These are phyloP conservation scores for Coenonympha arcania DNA, from an alignment of 2,888 invertebrate genomes.

Conservation along the genomic window DNA sequence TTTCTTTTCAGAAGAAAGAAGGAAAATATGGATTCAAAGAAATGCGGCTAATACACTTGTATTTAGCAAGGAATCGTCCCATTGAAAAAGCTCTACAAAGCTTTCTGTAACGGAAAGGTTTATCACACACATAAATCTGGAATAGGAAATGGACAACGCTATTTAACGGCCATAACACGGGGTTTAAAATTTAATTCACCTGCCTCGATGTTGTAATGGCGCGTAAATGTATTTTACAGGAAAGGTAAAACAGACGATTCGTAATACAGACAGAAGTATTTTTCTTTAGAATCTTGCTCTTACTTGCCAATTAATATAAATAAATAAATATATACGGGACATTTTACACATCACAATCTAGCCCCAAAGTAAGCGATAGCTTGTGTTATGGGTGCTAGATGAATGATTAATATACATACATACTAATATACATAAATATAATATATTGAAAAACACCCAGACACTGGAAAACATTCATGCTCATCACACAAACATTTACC, in stretches of 20 bases:
- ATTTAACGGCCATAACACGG: constrained; percentile 10
- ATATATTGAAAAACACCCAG: no score
- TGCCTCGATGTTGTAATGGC: constrained; percentile 2
- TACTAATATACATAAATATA: no score
- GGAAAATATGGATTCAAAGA: neutral
- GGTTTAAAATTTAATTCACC: constrained; percentile 7
- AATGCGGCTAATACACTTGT: neutral
- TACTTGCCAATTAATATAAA: no score
- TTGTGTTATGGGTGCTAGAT: no score
- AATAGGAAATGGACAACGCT: constrained; percentile 24
- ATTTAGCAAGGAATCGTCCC: neutral
- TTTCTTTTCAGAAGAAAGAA: neutral
- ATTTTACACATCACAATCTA: no score
- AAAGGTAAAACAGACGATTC: neutral
- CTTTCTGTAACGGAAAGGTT: constrained; percentile 20
- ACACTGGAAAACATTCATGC: no score
- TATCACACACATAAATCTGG: constrained; percentile 25
- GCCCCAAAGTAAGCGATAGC: no score
- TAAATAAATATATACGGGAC: no score
- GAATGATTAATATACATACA: no score
- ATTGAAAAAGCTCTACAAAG: constrained; percentile 5
- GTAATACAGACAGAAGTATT: no score
- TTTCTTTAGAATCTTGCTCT: no score
- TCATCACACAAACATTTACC: no score
- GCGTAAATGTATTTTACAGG: neutral